These are phyloP conservation scores for Pyrocoelia pectoralis DNA, from an alignment of 2,888 invertebrate species.

Conservation along the genomic window DNA sequence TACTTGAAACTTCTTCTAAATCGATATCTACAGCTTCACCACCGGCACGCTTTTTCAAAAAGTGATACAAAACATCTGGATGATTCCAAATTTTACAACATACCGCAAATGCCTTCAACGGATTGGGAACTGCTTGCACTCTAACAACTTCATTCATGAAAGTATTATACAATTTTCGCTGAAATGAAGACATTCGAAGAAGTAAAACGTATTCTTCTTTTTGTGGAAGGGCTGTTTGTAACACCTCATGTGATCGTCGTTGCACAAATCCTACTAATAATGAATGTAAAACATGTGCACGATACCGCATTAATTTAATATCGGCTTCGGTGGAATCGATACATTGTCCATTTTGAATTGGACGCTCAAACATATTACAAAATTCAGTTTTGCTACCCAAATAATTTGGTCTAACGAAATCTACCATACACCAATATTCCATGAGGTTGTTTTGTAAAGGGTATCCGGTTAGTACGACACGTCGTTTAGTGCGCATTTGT, in stretches of 20 bases:
- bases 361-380: conserved; percentile 98
- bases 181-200: conserved; percentile 86
- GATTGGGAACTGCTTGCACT: conserved; percentile 89
- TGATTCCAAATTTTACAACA: conserved; percentile 99
- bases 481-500: conserved; percentile 90
- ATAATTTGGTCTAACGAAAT: conserved; percentile 97
- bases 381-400: conserved; percentile 97
- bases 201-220: conserved; percentile 95
- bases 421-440: conserved; percentile 99
- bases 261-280: conserved; percentile 96
- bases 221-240: conserved; percentile 90
- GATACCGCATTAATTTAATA: conserved; percentile 89
- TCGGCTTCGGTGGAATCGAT: conserved; percentile 96
- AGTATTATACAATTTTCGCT: conserved; percentile 88
- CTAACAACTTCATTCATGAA: conserved; percentile 94
- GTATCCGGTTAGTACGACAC: conserved; percentile 97
- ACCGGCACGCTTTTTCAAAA: conserved; percentile 81
- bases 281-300: conserved; percentile 96
- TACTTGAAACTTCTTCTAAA: conserved; percentile 78
- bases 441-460: conserved; percentile 97
- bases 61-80: conserved; percentile 90
- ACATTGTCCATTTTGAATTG: conserved; percentile 98
- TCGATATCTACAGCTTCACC: conserved; percentile 83
- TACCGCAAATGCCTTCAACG: conserved; percentile 96
- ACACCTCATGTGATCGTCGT: conserved; percentile 90